Percentiles rank a stretch among this genome's conserved stretches.
These are phyloP conservation scores for Drepana falcataria DNA, from an alignment of 2,888 invertebrate genomes.

Conservation along the genomic window DNA sequence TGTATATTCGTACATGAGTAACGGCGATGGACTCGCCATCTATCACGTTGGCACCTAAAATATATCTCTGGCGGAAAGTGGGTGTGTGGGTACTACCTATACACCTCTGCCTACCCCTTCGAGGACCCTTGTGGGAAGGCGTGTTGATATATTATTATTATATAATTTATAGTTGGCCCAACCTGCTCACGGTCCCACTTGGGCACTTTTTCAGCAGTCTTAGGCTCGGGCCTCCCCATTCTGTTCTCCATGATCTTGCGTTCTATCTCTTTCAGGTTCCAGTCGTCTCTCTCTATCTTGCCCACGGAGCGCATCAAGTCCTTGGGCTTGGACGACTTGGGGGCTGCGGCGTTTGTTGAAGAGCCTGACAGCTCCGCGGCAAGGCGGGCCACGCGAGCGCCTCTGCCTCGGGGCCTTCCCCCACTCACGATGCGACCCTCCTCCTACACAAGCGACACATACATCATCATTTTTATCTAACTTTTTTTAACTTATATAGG, in stretches of 20 bases:
- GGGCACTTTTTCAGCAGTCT: constrained; percentile 87
- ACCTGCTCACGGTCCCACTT: constrained; percentile 94
- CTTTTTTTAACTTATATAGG: too few species aligned
- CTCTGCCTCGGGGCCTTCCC: constrained; percentile 44
- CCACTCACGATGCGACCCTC: constrained; percentile 60
- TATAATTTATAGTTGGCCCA: too few species aligned
- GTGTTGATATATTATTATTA: too few species aligned
- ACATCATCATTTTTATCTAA: too few species aligned
- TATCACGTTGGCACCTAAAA: too few species aligned
- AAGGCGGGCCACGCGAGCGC: constrained; percentile 55
- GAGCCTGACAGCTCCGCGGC: constrained; percentile 88
- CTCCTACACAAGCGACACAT: constrained; percentile 33
- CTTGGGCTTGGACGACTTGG: constrained; percentile 83
- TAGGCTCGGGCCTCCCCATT: constrained; percentile 80
- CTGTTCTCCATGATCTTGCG: constrained; percentile 90
- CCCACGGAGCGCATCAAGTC: constrained; percentile 92
- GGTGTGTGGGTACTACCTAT: too few species aligned
- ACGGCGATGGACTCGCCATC: too few species aligned
- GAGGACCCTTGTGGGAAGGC: too few species aligned
- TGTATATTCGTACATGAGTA: too few species aligned
- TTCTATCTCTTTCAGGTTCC: constrained; percentile 94
- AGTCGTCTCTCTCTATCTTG: constrained; percentile 92
- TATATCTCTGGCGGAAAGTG: too few species aligned
- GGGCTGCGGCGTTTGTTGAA: constrained; percentile 76
- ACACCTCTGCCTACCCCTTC: too few species aligned